These are phyloP conservation scores for Melangyna quadrimaculata DNA, from an alignment of 2,888 invertebrate genomes.

Conservation along the genomic window DNA sequence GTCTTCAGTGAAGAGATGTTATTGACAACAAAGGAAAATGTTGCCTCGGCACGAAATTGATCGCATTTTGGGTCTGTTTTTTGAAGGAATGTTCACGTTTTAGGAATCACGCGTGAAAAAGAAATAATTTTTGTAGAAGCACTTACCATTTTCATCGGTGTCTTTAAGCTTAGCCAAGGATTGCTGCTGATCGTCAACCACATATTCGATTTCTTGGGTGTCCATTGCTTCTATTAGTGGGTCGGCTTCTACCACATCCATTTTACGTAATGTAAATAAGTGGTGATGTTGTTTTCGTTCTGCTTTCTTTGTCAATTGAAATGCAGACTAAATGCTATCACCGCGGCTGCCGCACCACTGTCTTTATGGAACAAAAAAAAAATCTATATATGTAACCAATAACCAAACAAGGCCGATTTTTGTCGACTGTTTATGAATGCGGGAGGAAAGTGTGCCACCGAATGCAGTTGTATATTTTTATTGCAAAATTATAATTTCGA, in stretches of 20 bases:
- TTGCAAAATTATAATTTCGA: neutral
- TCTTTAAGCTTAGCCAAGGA: constrained; percentile 56
- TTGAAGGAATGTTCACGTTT: neutral
- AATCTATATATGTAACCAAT: constrained; percentile 20
- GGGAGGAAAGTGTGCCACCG: neutral
- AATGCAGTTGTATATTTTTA: constrained; percentile 7
- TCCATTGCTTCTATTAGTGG: constrained; percentile 81
- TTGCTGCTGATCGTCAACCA: constrained; percentile 72
- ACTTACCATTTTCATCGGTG: constrained; percentile 60
- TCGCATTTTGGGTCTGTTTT: constrained; percentile 77
- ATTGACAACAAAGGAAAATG: constrained; percentile 92
- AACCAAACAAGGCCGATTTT: constrained; percentile 17
- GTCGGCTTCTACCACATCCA: constrained; percentile 79
- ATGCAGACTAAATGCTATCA: constrained; percentile 59
- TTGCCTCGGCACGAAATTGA: constrained; percentile 86
- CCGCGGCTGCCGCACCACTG: constrained; percentile 29
- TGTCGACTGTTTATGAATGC: constrained; percentile 21
- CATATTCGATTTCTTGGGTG: constrained; percentile 80
- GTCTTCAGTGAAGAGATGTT: constrained; percentile 94
- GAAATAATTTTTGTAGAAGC: neutral
- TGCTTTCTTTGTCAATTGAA: constrained; percentile 60
- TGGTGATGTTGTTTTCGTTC: constrained; percentile 56
- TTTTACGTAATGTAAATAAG: constrained; percentile 71
- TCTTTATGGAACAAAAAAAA: constrained; percentile 47
- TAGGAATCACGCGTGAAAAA: neutral